Percentiles rank a stretch among this genome's conserved stretches.
phyloP scores from a whole-genome alignment of 2,888 invertebrate species.

The Micoletzkya japonica region DNA sequence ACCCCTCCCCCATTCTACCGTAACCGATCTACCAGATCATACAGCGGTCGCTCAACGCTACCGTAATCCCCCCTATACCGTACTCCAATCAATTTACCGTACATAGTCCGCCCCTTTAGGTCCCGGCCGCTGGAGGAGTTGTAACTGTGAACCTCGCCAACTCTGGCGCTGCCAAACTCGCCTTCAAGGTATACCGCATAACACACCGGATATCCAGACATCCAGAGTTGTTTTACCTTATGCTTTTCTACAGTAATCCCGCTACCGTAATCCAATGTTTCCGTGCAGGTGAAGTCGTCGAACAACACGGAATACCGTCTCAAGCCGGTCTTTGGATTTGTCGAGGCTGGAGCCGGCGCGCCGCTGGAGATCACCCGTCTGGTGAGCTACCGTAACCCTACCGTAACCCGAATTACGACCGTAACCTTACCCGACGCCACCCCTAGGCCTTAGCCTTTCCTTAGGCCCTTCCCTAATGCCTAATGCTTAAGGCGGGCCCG shows the following conservation, averaged over 20 bases:
- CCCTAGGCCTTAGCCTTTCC: neutral
- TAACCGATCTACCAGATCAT: too few relatives aligned
- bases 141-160: neutral
- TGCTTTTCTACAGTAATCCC: neutral
- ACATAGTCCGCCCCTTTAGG: neutral
- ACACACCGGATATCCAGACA: neutral
- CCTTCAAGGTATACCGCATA: constrained; percentile 3
- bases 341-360: neutral
- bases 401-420: neutral
- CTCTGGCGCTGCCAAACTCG: neutral
- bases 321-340: neutral
- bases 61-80: neutral
- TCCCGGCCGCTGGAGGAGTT: constrained; percentile 3
- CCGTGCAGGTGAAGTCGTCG: constrained; percentile 31
- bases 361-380: neutral
- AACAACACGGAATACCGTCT: constrained; percentile 30
- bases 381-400: too few relatives aligned
- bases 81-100: neutral
- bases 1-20: neutral
- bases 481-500: neutral
- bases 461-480: neutral
- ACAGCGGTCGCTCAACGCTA: too few relatives aligned
- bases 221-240: neutral
- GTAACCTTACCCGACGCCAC: neutral
- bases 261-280: neutral